These are phyloP conservation scores for Catharus ustulatus DNA, from an alignment of 2,797 vertebrate genomes.

Conservation along the genomic window DNA sequence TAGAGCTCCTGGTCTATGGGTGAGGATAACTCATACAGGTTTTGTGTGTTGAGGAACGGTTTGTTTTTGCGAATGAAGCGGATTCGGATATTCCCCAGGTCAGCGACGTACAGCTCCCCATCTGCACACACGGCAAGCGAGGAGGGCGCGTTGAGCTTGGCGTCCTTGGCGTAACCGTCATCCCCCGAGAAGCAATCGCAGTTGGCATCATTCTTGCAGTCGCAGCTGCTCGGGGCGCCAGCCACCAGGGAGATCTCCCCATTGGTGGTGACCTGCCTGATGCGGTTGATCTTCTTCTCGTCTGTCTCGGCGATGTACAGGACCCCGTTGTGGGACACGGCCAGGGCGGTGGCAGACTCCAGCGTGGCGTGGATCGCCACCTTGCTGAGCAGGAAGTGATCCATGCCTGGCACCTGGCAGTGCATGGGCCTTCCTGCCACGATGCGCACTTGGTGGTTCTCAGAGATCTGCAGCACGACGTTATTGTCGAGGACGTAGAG, in stretches of 20 bases:
- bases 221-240: constrained; percentile 92
- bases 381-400: constrained; percentile 95
- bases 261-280: constrained; percentile 92
- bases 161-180: constrained; percentile 96
- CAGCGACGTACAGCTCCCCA: constrained; percentile 93
- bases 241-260: constrained; percentile 96
- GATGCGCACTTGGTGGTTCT: constrained; percentile 97
- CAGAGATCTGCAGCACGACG: constrained; percentile 95
- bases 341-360: constrained; percentile 91
- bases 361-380: constrained; percentile 94
- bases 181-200: constrained; percentile 98
- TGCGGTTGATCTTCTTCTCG: constrained; percentile 96
- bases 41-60: constrained; percentile 91
- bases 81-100: constrained; percentile 94
- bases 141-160: constrained; percentile 90
- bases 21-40: constrained; percentile 94
- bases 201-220: constrained; percentile 97
- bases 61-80: constrained; percentile 93
- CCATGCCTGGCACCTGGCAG: constrained; percentile 96
- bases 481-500: constrained; percentile 97
- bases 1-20: constrained; percentile 96
- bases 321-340: constrained; percentile 91
- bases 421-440: constrained; percentile 96
- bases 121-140: constrained; percentile 93
- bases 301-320: constrained; percentile 96